These are phyloP conservation scores for Pherbina coryleti DNA, from an alignment of 2,888 invertebrate species.

Conservation along the genomic window DNA sequence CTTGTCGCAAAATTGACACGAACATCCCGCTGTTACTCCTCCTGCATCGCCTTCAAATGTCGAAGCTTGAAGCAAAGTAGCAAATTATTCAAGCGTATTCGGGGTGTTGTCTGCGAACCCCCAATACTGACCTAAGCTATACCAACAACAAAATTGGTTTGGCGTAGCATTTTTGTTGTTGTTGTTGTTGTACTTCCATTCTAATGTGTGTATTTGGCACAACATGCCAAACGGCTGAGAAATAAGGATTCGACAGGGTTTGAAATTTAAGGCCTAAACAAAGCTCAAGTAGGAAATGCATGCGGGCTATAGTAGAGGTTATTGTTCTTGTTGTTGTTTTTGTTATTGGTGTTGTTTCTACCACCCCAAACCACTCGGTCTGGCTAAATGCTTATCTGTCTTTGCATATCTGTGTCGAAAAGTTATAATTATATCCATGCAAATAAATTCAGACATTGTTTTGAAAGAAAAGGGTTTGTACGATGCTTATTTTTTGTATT, in stretches of 20 bases:
- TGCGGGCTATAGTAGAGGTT: not conserved
- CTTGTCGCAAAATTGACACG: not conserved
- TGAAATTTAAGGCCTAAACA: not conserved
- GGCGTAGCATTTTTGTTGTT: not conserved
- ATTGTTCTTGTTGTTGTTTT: not conserved
- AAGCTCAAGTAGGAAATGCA: not conserved
- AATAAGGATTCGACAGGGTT: not conserved
- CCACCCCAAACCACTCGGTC: not conserved
- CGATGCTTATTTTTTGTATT: too few species aligned
- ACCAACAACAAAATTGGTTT: not conserved
- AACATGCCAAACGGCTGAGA: not conserved
- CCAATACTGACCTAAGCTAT: constrained; percentile 14
- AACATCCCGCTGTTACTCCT: not conserved
- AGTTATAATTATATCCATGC: constrained; percentile 15
- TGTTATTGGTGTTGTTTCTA: not conserved
- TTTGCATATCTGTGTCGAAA: constrained; percentile 29
- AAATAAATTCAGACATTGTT: not conserved
- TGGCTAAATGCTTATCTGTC: not conserved
- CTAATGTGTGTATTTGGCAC: constrained; percentile 7
- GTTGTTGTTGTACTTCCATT: not conserved
- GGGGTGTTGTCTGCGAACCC: constrained; percentile 34
- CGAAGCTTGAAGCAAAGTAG: not conserved
- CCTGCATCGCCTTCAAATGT: not conserved
- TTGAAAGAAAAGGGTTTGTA: too few species aligned
- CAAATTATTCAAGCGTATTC: constrained; percentile 24